Base-by-base conservation (phyloP, 30 jellyfish, hydroid and myxozoan species). In the Chrysaora quinquecirrha region DNA sequence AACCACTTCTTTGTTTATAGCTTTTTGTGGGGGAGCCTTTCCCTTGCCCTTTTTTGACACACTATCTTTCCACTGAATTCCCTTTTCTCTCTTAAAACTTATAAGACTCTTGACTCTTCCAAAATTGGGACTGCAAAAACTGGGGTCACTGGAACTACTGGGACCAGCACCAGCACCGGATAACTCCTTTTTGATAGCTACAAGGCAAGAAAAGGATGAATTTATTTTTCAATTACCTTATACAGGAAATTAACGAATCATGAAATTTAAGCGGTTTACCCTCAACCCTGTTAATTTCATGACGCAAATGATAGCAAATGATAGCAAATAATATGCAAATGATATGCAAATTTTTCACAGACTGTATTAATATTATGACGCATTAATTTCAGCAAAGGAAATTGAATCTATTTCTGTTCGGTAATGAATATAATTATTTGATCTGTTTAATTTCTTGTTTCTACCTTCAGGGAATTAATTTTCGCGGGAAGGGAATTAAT, bases 51-150 rank as follows among this genome's bases (percentile, higher is more conserved):
- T 38, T 38, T 38, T 38, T 14, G 54, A 38, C 54, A 38, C 54
- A 38, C 54, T 38, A 38, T 38, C 54, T 38, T 38, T 38, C 54
- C 54, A 38, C 54, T 38, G 54, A 38, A 38, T 38, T 38, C 54
- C 54, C 54, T 38, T 38, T 38, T 38, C 54, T 38, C 54, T 38
- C 54, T 38, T 38, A 38, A 38, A 38, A 38, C 54, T 38, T 38
- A 38, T 38, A 14, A 38, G 54, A 38, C 54, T 38, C 54, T 38
- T 38, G 54, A 38, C 71, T 58, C 71, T 6, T 58, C 71, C 71
- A 58, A 58, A 58, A 47, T 47, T 47, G 62, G 62, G 62, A 47
- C 62, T 47, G n/a, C 62, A 47, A 47, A 47, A n/a, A 38, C 54
- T 38, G 54, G 54, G 54, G 54, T 14, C 54, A 38, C 54, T 38